Percentiles rank a stretch among this genome's conserved stretches.
These are phyloP conservation scores for Pseudococcus viburni DNA, from an alignment of 2,888 invertebrate species.

Conservation along the genomic window DNA sequence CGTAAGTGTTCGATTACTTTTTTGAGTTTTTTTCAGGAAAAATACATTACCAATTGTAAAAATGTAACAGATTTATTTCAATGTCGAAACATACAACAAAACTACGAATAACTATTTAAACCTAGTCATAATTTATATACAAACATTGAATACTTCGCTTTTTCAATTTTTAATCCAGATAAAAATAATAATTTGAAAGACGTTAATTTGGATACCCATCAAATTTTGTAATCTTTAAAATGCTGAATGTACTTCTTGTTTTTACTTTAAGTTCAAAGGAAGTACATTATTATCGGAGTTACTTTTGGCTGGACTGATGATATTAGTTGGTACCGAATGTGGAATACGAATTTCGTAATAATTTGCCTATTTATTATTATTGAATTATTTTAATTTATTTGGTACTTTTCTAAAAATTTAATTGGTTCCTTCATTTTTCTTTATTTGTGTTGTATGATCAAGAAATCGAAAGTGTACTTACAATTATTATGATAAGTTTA, in stretches of 20 bases:
- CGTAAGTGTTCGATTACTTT: neutral
- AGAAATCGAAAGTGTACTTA: too few relatives aligned
- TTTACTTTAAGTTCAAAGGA: too few relatives aligned
- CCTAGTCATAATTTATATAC: neutral
- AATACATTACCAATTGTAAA: neutral
- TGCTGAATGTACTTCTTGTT: neutral
- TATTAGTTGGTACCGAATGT: too few relatives aligned
- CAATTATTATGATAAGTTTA: too few relatives aligned
- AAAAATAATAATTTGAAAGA: constrained; percentile 14
- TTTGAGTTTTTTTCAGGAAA: neutral
- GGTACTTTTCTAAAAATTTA: too few relatives aligned
- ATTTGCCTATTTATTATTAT: too few relatives aligned
- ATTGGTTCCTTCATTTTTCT: too few relatives aligned
- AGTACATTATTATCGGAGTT: too few relatives aligned
- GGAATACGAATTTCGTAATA: too few relatives aligned
- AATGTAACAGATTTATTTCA: constrained; percentile 57
- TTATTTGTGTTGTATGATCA: too few relatives aligned
- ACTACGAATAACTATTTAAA: constrained; percentile 10
- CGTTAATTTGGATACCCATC: neutral
- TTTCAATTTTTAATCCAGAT: neutral
- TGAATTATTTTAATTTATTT: too few relatives aligned
- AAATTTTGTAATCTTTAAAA: neutral
- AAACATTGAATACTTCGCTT: neutral
- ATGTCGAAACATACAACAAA: constrained; percentile 51
- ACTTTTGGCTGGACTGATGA: too few relatives aligned